Base-by-base conservation (phyloP, 2,888 invertebrate species). In the Diploptera punctata region DNA sequence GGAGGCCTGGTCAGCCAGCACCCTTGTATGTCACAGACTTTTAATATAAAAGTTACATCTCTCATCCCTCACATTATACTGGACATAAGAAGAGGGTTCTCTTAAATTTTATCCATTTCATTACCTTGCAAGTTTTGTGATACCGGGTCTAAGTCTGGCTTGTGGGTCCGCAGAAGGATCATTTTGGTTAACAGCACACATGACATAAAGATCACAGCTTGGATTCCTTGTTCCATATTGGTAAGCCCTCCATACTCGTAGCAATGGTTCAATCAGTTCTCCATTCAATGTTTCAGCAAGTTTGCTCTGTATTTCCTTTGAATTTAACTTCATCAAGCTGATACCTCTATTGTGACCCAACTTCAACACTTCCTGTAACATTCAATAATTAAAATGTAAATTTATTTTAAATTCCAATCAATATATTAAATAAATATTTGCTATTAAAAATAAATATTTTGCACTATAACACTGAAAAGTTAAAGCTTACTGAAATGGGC, bases 231-330 rank as follows among this genome's bases (percentile, higher is more conserved):
- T 83, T 0, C 91, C 89, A 83, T 91, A 94, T 79, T 90, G 88
- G 83, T 92, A 94, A 0, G 93, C 94, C 67, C 94, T 84, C 85
- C 93, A 92, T 16, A 93, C 92, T 81, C 93, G 87, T n/a, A 93
- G 87, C 29, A 94, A 87, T 0, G 94, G 94, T 80, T 93, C 93
- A 68, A 94, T 92, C 73, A 94, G 88, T 83, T 94, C 94, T 79
- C 93, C 83, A 82, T 94, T 94, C 67, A 95, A 87, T 1, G 92
- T 91, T 80, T 94, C 92, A 0, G 93, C 92, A 74, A 95, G 81
- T 78, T 90, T 89, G 81, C 91, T 90, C 13, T 92, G 92, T 9
- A 94, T 83, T 71, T 91, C 91, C 78, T 88, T 87, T 78, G 92
- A 88, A 80, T 92, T 91, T 47, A 90, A 86, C 67, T 86, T 86